Evolutionary conservation across 1,140 invertebrate species (phyloP).

Genomic region (Pachypsylla venusta): DNA sequence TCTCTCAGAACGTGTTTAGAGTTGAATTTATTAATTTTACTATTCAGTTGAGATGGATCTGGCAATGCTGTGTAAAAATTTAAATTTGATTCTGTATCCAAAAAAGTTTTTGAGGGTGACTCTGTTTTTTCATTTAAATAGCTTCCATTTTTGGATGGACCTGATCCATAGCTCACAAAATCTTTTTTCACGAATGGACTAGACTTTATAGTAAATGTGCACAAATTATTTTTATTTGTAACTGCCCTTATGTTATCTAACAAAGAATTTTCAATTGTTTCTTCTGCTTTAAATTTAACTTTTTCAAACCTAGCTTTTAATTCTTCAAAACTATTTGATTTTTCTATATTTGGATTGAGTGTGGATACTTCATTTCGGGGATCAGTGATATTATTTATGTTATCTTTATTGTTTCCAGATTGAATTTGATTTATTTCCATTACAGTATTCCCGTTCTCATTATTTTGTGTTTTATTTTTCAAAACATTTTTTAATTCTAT

Average conservation of each 20-base stretch:
- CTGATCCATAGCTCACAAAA: neutral
- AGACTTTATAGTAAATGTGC: neutral
- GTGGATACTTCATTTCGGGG: neutral
- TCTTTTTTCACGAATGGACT: constrained; percentile 1
- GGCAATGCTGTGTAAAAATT: neutral
- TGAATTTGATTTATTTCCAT: neutral
- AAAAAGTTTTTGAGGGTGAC: neutral
- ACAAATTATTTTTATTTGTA: neutral
- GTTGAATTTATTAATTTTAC: neutral
- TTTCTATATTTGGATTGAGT: neutral
- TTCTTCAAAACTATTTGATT: constrained; percentile 4
- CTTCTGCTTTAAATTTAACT: neutral
- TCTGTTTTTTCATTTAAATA: neutral
- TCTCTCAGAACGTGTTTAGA: neutral
- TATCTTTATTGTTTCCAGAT: neutral
- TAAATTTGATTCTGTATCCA: neutral
- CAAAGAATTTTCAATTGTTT: neutral
- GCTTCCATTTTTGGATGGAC: neutral
- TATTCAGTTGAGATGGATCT: neutral
- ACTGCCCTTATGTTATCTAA: neutral
- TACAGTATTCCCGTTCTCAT: neutral
- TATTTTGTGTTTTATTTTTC: neutral
- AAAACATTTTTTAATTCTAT: neutral
- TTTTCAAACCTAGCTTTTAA: neutral
- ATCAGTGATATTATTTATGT: neutral